Percentiles rank a stretch among this genome's conserved stretches.
Evolutionary conservation across 2,888 invertebrate species (phyloP).

Genomic region (Sylvicola cinctus): DNA sequence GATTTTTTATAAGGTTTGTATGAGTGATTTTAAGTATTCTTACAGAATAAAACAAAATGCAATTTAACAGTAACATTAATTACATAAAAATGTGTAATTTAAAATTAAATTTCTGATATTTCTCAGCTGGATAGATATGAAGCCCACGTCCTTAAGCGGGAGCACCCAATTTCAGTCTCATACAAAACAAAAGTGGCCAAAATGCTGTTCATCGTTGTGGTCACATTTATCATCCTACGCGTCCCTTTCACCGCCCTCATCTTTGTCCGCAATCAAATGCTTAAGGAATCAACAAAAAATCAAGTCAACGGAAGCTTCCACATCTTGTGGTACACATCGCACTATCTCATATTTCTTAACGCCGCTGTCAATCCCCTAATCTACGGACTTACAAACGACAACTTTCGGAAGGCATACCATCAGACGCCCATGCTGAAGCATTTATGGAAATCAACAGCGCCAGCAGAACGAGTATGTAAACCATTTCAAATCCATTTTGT

Average conservation of each 20-base stretch:
- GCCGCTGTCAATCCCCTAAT: constrained; percentile 58
- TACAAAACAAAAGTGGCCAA: constrained; percentile 47
- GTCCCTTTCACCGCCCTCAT: constrained; percentile 53
- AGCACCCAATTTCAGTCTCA: constrained; percentile 36
- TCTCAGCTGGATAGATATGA: constrained; percentile 42
- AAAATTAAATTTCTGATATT: constrained; percentile 24
- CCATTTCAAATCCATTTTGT: too few relatives aligned
- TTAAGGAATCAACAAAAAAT: constrained; percentile 25
- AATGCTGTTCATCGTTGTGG: constrained; percentile 45
- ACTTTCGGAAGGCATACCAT: constrained; percentile 42
- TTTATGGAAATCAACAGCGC: constrained; percentile 7
- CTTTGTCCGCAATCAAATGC: constrained; percentile 35
- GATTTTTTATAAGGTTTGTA: constrained; percentile 44
- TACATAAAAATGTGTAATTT: constrained; percentile 14
- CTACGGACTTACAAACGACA: constrained; percentile 52
- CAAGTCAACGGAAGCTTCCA: constrained; percentile 32
- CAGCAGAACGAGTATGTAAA: too few relatives aligned
- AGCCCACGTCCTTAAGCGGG: constrained; percentile 34
- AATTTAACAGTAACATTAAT: background rate
- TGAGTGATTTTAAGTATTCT: background rate
- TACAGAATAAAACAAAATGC: background rate
- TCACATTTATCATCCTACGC: constrained; percentile 45
- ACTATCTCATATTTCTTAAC: constrained; percentile 47
- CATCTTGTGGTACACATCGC: constrained; percentile 43
- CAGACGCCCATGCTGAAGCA: constrained; percentile 29